These are phyloP conservation scores for Diachrysia chrysitis DNA, from an alignment of 2,888 invertebrate species.

Conservation along the genomic window DNA sequence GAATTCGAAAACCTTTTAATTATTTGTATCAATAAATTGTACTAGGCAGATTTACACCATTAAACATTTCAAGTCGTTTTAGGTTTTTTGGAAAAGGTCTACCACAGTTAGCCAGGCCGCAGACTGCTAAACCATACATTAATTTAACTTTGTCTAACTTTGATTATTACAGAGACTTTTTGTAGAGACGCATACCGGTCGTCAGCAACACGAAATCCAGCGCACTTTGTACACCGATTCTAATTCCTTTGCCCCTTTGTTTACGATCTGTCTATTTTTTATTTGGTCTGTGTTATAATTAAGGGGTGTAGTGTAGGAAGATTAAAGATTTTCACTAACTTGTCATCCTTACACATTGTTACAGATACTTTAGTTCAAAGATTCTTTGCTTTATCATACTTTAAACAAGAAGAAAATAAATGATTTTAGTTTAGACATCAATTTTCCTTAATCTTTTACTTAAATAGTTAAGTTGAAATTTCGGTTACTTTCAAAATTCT, in stretches of 20 bases:
- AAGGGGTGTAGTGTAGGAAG: conserved; percentile 5
- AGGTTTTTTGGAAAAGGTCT: too few species aligned
- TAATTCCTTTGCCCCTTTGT: background rate
- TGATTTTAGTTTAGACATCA: background rate
- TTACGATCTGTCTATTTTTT: background rate
- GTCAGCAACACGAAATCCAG: too few species aligned
- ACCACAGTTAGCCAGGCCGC: too few species aligned
- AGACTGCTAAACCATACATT: too few species aligned
- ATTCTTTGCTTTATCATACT: background rate
- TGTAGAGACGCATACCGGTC: too few species aligned
- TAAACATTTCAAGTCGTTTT: too few species aligned
- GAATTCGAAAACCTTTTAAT: too few species aligned
- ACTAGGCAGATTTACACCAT: too few species aligned
- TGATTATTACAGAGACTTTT: too few species aligned
- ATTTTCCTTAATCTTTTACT: background rate
- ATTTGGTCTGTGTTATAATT: conserved; percentile 23
- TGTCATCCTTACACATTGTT: conserved; percentile 1
- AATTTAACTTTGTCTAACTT: too few species aligned
- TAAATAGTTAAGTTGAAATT: conserved; percentile 6
- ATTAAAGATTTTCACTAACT: conserved; percentile 3
- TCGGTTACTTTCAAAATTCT: background rate
- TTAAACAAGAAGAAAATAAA: background rate
- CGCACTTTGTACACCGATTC: too few species aligned
- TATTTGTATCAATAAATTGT: too few species aligned
- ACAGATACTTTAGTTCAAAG: background rate